These are phyloP conservation scores for Progne subis DNA, from an alignment of 2,113 vertebrate species.

Conservation along the genomic window DNA sequence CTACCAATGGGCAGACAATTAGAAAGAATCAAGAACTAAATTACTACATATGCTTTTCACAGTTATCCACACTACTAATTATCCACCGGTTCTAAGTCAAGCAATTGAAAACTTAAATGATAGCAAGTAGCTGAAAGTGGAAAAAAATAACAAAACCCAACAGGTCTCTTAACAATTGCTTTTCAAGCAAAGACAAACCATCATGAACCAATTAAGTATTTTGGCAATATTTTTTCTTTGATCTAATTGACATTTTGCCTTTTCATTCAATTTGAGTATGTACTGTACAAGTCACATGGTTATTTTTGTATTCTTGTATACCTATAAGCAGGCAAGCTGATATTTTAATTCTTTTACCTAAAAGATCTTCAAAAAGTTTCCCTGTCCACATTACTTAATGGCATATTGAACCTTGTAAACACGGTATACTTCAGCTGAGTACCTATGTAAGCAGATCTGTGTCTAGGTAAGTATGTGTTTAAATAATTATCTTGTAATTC, in stretches of 20 bases:
- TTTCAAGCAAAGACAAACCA: not conserved
- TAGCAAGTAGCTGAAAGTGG: not conserved
- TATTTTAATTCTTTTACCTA: not conserved
- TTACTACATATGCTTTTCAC: constrained; percentile 36
- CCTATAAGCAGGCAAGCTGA: not conserved
- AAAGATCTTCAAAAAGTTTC: not conserved
- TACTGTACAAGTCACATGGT: not conserved
- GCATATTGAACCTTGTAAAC: not conserved
- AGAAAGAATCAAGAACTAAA: constrained; percentile 49
- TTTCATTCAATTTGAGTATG: not conserved
- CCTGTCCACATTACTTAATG: not conserved
- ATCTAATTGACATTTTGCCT: not conserved
- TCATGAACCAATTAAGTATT: not conserved
- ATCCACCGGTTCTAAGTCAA: constrained; percentile 27
- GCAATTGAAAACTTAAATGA: constrained; percentile 37
- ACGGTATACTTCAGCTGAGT: not conserved
- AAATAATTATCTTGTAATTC: not conserved
- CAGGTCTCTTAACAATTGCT: not conserved
- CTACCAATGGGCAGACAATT: constrained; percentile 39
- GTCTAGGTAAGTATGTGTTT: not conserved
- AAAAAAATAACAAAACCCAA: not conserved
- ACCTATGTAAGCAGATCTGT: not conserved
- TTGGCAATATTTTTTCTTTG: not conserved
- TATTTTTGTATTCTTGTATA: not conserved
- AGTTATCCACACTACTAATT: constrained; percentile 53